Percentiles rank a stretch among this genome's conserved stretches.
Conservation (phyloP, 2,797 vertebrate species). For the Syndactyla subalaris region DNA sequence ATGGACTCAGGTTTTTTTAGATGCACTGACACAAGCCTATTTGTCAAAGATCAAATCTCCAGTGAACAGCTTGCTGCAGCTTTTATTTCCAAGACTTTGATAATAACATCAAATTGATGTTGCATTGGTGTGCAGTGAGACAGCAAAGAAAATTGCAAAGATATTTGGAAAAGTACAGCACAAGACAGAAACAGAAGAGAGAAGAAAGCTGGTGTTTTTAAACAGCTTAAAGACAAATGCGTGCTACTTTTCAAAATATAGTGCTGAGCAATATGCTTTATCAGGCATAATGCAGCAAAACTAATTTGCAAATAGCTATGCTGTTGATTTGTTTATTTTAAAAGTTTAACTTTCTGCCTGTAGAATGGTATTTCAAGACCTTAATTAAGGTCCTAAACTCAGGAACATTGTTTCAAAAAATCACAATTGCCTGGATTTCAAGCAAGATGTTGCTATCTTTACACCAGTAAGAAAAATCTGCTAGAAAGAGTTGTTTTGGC, state of each 20-base stretch:
- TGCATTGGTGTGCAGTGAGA: conserved; percentile 33
- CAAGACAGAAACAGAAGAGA: neutral
- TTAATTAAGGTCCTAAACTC: neutral
- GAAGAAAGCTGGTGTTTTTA: neutral
- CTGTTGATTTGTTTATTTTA: neutral
- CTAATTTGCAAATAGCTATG: neutral
- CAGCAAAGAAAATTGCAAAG: conserved; percentile 32
- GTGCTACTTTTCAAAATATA: neutral
- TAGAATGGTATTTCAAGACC: neutral
- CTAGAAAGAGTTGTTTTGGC: neutral
- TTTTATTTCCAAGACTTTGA: conserved; percentile 60
- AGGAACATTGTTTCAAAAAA: neutral
- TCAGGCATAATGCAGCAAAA: neutral
- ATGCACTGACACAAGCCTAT: conserved; percentile 34
- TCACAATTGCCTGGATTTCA: neutral
- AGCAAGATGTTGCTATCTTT: neutral
- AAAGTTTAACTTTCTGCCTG: neutral
- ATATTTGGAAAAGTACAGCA: conserved; percentile 33
- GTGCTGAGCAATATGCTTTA: neutral
- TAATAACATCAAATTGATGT: conserved; percentile 59
- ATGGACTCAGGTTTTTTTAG: conserved; percentile 17
- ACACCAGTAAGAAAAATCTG: neutral
- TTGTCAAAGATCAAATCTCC: conserved; percentile 67
- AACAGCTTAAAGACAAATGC: conserved; percentile 10
- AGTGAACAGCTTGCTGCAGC: conserved; percentile 23